These are phyloP conservation scores for Isichthys henryi DNA, from an alignment of 2,113 vertebrate species.

Conservation along the genomic window DNA sequence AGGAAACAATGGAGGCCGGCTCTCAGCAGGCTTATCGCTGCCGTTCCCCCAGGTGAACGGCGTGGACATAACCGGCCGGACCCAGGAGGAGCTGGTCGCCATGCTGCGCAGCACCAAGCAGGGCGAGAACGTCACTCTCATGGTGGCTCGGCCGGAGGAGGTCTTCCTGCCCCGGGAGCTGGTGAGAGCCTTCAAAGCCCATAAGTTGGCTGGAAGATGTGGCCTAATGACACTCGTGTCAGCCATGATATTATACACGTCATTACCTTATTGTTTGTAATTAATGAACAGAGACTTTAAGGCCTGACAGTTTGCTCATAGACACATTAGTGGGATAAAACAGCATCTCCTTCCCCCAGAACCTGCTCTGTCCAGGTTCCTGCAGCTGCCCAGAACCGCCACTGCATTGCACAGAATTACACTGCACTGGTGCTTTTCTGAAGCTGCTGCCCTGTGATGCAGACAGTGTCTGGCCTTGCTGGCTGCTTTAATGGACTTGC, in stretches of 20 bases:
- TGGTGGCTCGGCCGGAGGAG: conserved; percentile 83
- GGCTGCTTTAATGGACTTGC: background rate
- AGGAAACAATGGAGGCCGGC: background rate
- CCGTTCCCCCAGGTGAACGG: conserved; percentile 75
- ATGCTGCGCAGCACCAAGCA: conserved; percentile 90
- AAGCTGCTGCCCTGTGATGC: background rate
- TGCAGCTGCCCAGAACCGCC: background rate
- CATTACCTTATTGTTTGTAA: background rate
- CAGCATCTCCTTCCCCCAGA: background rate
- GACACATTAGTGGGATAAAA: background rate
- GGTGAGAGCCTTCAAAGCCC: conserved; percentile 62
- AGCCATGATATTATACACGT: background rate
- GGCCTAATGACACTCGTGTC: background rate
- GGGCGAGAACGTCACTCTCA: conserved; percentile 76
- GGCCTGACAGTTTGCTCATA: background rate
- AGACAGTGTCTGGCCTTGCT: background rate
- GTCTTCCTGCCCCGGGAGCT: conserved; percentile 85
- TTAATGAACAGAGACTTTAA: background rate
- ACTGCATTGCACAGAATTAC: background rate
- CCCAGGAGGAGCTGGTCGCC: conserved; percentile 88
- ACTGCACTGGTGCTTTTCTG: background rate
- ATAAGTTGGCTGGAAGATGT: background rate
- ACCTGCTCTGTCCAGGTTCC: background rate
- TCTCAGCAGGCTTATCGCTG: background rate
- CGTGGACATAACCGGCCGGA: conserved; percentile 73